Percentiles rank a stretch among this genome's conserved stretches.
These are phyloP conservation scores for Ganaspis sp. DNA, from an alignment of 1,140 invertebrate genomes.

Conservation along the genomic window DNA sequence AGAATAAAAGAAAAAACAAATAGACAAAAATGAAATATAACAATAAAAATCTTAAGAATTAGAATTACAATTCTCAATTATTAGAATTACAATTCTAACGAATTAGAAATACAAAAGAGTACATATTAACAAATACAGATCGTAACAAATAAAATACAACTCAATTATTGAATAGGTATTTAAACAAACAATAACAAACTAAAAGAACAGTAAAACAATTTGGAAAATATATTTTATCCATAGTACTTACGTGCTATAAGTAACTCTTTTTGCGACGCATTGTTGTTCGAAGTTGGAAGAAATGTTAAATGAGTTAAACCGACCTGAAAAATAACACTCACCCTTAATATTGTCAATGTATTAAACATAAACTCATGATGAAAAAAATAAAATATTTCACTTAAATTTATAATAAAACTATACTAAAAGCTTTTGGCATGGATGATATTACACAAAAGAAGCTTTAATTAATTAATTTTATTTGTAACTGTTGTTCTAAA, in stretches of 20 bases:
- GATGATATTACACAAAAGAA: background rate
- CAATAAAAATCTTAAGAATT: no score
- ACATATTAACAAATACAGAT: no score
- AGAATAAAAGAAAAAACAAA: no score
- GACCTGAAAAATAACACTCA: conserved; percentile 80
- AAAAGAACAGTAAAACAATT: background rate
- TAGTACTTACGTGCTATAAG: conserved; percentile 85
- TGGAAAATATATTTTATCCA: background rate
- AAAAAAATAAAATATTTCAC: no score
- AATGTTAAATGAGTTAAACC: conserved; percentile 90
- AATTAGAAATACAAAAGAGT: no score
- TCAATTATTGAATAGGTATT: no score
- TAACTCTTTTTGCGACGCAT: conserved; percentile 90
- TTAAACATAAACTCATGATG: conserved; percentile 22
- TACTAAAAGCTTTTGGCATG: background rate
- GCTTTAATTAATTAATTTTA: background rate
- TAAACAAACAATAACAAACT: background rate
- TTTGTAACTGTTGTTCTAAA: background rate
- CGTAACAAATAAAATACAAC: conserved; percentile 30
- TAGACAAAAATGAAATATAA: no score
- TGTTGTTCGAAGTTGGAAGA: conserved; percentile 88
- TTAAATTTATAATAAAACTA: background rate
- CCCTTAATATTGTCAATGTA: conserved; percentile 29
- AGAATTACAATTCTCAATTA: no score
- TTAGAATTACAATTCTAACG: no score